Evolutionary conservation across 2,888 invertebrate species (phyloP), one percentile per base, ranked within the genome.

Genomic region (Lamproptera curius): DNA sequence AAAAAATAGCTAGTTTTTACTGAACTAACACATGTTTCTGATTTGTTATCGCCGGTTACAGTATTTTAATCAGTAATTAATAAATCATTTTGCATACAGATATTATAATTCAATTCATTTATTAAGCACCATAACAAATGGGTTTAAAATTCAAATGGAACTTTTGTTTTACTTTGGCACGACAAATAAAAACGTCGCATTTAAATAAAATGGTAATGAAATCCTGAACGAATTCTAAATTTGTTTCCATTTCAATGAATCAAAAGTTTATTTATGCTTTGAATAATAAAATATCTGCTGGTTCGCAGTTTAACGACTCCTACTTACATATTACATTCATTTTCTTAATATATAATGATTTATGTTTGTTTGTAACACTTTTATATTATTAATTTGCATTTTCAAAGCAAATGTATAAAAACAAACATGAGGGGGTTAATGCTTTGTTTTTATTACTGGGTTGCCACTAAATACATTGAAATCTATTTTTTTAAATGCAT

Each of bases 171-270:
- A 33, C 13, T 13, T 33, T 33, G n/a, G n/a, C 6, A 20, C 6
- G 3, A 20, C 31, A 11, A 31, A 31, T 31, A 35, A 15, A 42
- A 35, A 28, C 16, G n/a, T 26, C 28, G 16, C n/a, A 28, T 39
- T 28, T 16, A 28, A 15, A 31, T n/a, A 26, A 40, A 33, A 20
- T 35, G 34, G 13, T 16, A 31, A 44, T 44, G 37, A 37, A 28
- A 37, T 44, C 37, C 37, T 17, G 17, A 28, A 44, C 31, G 9
- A 28, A 34, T 13, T 44, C 4, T 20, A 14, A 31, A 31, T 44
- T 44, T 44, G 23, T 44, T 38, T 28, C 16, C 6, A 37, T 14
- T 17, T 11, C 13, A 31, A 16, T 41, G 16, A 41, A 33, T 41
- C 16, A n/a, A 28, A 39, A 13, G 14, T 1, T 6, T 41, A 41